These are phyloP conservation scores for Drosophila parvula DNA, from an alignment of 1,140 invertebrate species.

Conservation along the genomic window DNA sequence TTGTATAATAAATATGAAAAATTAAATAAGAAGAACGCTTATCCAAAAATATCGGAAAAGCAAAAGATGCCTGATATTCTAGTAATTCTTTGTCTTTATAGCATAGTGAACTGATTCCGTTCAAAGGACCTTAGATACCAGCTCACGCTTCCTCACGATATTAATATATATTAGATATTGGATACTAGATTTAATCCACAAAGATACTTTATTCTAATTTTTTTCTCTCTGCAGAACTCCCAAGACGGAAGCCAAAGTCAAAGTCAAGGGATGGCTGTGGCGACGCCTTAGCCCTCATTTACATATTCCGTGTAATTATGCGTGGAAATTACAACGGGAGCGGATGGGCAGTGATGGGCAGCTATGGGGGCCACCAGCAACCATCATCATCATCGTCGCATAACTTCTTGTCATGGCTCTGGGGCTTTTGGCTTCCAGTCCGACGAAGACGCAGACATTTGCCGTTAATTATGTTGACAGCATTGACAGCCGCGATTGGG, in stretches of 20 bases:
- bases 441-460: constrained; percentile 65
- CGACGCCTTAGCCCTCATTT: constrained; percentile 67
- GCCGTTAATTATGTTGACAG: constrained; percentile 80
- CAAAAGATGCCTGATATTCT: too few relatives aligned
- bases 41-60: too few relatives aligned
- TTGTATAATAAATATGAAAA: too few relatives aligned
- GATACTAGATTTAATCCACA: too few relatives aligned
- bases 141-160: too few relatives aligned
- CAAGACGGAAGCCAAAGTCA: constrained; percentile 41
- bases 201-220: too few relatives aligned
- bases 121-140: too few relatives aligned
- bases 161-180: too few relatives aligned
- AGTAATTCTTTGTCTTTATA: too few relatives aligned
- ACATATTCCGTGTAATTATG: constrained; percentile 81
- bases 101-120: too few relatives aligned
- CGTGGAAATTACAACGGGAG: constrained; percentile 63
- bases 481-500: constrained; percentile 52
- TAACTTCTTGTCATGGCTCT: constrained; percentile 69
- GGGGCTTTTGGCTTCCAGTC: constrained; percentile 65
- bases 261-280: constrained; percentile 35
- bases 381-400: constrained; percentile 38
- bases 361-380: constrained; percentile 8
- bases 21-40: too few relatives aligned
- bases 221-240: constrained; percentile 9
- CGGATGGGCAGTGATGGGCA: constrained; percentile 16